Base-by-base conservation (phyloP, 2,888 invertebrate species). In the Conops quadrifasciatus region DNA sequence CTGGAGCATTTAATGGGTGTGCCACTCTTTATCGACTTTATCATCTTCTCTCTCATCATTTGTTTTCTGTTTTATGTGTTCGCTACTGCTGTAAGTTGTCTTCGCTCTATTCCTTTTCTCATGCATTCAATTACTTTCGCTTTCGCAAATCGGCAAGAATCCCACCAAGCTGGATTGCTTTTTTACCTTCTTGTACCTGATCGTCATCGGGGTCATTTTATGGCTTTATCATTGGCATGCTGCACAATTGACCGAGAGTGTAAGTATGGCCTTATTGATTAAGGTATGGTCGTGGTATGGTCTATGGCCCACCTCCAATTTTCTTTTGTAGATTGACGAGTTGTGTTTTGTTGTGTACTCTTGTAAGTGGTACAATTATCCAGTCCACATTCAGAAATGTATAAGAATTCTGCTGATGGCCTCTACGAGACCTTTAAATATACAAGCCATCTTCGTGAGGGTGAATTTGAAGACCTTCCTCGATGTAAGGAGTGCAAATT, bases 191-290 rank as follows among this genome's bases (percentile, higher is more conserved):
- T 62, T 82, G 13, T 83, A 81, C 69, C 56, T 82, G 4, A 80
- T 78, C 71, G 79, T 78, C 0, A 79, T 84, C 77, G 62, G 76
- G 2, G 74, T 73, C 1, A 78, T 82, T 15, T 67, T 81, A 43
- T 82, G 80, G 78, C 72, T 82, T 3, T 82, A 84, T 70, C 82
- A 82, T 59, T 84, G 83, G 83, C 82, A 83, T 76, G 84, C 82
- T 2, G 82, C 83, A 0, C 45, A 79, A 24, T 77, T 81, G 51
- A 74, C 75, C 4, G 78, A 79, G 67, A 72, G 77, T 36, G 81
- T 82, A 75, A 51, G 80, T 76, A 30, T 15, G 1, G 11, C 19
- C 19, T 19, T 11, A 53, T 9, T n/a, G 11, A 21, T 21, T 21
- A 53, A 2, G 21, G 45, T 53, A 56, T 19, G 43, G 45, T 43